Evolutionary conservation across 2,113 vertebrate species (phyloP).

Genomic region (Turdus rufiventris): DNA sequence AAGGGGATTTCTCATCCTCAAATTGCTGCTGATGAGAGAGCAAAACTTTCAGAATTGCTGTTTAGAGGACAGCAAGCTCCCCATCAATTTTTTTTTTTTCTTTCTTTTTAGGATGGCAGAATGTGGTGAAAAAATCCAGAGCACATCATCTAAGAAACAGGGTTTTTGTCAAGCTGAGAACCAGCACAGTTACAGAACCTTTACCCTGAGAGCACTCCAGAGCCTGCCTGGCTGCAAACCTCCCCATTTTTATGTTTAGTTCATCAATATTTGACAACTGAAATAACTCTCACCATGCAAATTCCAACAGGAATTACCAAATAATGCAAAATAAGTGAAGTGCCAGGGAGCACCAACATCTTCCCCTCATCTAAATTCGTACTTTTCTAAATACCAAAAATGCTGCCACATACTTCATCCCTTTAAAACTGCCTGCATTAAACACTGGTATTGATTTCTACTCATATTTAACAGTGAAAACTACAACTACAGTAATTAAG

Average conservation of each 20-base stretch:
- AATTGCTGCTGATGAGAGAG: background rate
- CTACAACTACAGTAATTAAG: background rate
- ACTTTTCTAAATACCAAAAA: background rate
- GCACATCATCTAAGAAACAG: background rate
- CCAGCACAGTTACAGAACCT: background rate
- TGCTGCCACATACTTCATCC: background rate
- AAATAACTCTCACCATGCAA: background rate
- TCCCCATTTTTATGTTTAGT: rapidly evolving
- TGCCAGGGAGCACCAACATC: background rate
- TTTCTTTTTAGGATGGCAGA: background rate
- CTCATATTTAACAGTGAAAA: background rate
- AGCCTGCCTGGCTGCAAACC: background rate
- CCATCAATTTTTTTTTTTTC: background rate
- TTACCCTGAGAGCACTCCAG: background rate
- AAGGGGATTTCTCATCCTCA: background rate
- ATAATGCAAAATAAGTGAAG: background rate
- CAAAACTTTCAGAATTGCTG: background rate
- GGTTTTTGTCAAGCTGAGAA: background rate
- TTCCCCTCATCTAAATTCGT: background rate
- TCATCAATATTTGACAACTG: background rate
- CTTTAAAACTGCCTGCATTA: background rate
- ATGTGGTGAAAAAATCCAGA: background rate
- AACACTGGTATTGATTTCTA: background rate
- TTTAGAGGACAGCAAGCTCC: background rate
- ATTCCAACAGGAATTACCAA: background rate